Base-by-base conservation (phyloP, 2,113 vertebrate species). In the Oncorhynchus nerka region DNA sequence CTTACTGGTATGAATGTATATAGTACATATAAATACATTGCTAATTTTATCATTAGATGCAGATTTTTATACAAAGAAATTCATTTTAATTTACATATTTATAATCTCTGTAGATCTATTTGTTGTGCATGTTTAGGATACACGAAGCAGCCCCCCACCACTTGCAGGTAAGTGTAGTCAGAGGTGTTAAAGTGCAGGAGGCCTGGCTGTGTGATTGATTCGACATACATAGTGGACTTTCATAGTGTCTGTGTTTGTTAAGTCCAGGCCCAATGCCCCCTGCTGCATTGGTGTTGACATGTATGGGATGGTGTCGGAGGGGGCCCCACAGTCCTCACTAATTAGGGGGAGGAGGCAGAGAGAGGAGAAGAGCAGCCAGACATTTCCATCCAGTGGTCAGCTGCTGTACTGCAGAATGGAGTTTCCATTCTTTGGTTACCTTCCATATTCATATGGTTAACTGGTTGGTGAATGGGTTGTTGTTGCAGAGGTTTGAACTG, bases 241-340 rank as follows among this genome's bases (percentile, higher is more conserved):
- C 87, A 94, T 92, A 93, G 95, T 94, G 91, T 97, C 95, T 95
- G 94, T 95, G 94, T 98, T 96, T 97, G 95, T 96, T 95, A 95
- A 95, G 96, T 96, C 94, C 94, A 94, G 95, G 94, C 94, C 92
- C 94, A 94, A 95, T 93, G 95, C 95, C 96, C 95, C 95, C 94
- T 93, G 94, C 95, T 95, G 95, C 94, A 97, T 95, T 94, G 94
- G 94, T 94, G 95, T 95, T 96, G 96, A 98, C 96, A 96, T 97
- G 96, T 97, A 96, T 97, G 95, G 95, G 96, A 95, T 95, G 94
- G 92, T 95, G 96, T 96, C 94, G 94, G 95, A 95, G 95, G 94
- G 94, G 95, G 95, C 93, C 94, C 94, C 84, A 85, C 93, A 95
- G 94, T 94, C 92, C 93, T 93, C 95, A 95, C 95, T 96, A 95